These are phyloP conservation scores for Sphecodes monilicornis DNA, from an alignment of 2,888 invertebrate genomes.

Conservation along the genomic window DNA sequence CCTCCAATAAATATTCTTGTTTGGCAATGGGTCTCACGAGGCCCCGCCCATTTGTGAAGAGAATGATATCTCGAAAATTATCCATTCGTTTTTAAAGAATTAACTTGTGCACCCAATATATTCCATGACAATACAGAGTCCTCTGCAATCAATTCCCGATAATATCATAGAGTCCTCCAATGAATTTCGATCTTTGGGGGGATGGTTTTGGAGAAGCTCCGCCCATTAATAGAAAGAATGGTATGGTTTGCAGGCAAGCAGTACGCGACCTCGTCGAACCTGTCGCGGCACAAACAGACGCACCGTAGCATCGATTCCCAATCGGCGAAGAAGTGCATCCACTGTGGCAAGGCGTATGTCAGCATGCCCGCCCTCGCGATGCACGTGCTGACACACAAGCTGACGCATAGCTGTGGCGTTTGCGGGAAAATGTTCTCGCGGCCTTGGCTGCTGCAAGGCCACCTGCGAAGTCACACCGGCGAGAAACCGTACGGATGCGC, in stretches of 20 bases:
- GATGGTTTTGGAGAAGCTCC: not conserved
- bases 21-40: too few relatives aligned
- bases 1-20: too few relatives aligned
- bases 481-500: constrained; percentile 98
- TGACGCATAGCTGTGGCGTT: constrained; percentile 95
- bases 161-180: not conserved
- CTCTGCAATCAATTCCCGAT: too few relatives aligned
- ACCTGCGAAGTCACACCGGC: constrained; percentile 95
- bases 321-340: constrained; percentile 97
- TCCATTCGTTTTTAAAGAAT: too few relatives aligned
- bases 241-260: constrained; percentile 88
- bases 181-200: not conserved
- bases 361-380: constrained; percentile 99
- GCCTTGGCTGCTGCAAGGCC: constrained; percentile 97
- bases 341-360: constrained; percentile 98
- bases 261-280: constrained; percentile 96
- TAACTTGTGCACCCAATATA: too few relatives aligned
- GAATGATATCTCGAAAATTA: too few relatives aligned
- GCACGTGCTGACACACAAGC: constrained; percentile 96
- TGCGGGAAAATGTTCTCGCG: constrained; percentile 98
- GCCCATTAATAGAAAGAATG: not conserved
- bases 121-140: too few relatives aligned
- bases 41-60: too few relatives aligned
- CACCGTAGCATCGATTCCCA: constrained; percentile 95
- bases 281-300: constrained; percentile 96